Base-by-base conservation (phyloP, 1,140 invertebrate species). In the Apocrypta bakeri region DNA sequence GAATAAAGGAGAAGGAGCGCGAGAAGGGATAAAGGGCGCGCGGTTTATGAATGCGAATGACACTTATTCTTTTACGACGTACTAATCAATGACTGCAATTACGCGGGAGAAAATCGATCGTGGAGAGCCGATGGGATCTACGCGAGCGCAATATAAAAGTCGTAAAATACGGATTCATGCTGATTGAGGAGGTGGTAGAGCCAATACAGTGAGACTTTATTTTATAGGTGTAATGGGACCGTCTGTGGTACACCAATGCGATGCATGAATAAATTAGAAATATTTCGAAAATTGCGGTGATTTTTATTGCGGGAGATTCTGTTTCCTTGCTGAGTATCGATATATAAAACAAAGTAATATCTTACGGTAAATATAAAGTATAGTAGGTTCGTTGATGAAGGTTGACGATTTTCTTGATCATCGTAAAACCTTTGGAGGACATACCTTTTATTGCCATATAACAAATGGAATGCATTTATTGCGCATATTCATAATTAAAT, bases 1-100 rank as follows among this genome's bases (percentile, higher is more conserved):
- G 61, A 76, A 25, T 71, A 82, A 79, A 69, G 74, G 75, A 78
- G 72, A 81, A 61, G 48, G 42, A 69, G 71, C 8, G 56, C n/a
- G 33, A 40, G n/a, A 17, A 17, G 1, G 29, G 56, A 73, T 11
- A 73, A 72, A 78, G 56, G 14, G 72, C 72, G n/a, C 25, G 12
- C 56, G 75, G 12, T 2, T 48, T 69, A 48, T 33, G 37, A 56
- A 79, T 79, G 42, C 40, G 77, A 68, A 83, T 80, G 75, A 79
- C 27, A 29, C 64, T 84, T 81, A 80, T 80, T 74, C 83, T 85
- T 88, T 87, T 84, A 87, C 84, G 83, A 83, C 78, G 81, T 84
- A 85, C 85, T 84, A 79, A 68, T 37, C 66, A 75, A 84, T 84
- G 74, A 68, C 77, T 78, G 72, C 63, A 81, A 81, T 80, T 80